Evolutionary conservation across 2,797 vertebrate genomes (phyloP).

Genomic region (Cirrhinus molitorella): DNA sequence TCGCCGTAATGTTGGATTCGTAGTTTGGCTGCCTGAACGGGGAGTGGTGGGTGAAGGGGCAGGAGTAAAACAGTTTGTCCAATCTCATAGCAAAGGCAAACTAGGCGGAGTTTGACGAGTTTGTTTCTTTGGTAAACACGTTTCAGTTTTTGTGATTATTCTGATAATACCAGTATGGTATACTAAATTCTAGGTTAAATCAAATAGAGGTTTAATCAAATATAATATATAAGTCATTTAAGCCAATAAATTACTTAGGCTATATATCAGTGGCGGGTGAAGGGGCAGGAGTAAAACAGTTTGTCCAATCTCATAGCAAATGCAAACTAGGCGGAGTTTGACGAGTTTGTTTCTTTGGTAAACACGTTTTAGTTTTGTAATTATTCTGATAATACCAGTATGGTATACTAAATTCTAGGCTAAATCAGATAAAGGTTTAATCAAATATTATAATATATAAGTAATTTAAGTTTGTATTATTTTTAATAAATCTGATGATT

Average conservation of each 20-base stretch:
- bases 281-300: not conserved
- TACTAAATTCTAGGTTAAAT: too few species aligned
- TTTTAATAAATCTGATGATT: too few species aligned
- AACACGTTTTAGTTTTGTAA: not conserved
- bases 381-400: not conserved
- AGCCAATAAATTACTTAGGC: too few species aligned
- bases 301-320: conserved; percentile 3
- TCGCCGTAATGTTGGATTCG: not conserved
- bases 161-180: not conserved
- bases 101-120: not conserved
- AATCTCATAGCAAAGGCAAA: conserved; percentile 1
- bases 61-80: not conserved
- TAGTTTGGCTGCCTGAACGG: not conserved
- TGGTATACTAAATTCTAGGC: not conserved
- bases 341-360: conserved; percentile 20
- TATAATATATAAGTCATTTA: too few species aligned
- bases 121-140: conserved; percentile 30
- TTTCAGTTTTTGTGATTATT: not conserved
- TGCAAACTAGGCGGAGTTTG: not conserved
- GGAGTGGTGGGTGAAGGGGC: not conserved
- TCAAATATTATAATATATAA: too few species aligned
- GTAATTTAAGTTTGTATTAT: too few species aligned
- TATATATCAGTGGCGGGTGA: not conserved
- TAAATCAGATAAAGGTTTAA: too few species aligned
- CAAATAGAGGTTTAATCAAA: too few species aligned